Conservation (phyloP, 2,797 vertebrate genomes). For the Smutsia gigantea region DNA sequence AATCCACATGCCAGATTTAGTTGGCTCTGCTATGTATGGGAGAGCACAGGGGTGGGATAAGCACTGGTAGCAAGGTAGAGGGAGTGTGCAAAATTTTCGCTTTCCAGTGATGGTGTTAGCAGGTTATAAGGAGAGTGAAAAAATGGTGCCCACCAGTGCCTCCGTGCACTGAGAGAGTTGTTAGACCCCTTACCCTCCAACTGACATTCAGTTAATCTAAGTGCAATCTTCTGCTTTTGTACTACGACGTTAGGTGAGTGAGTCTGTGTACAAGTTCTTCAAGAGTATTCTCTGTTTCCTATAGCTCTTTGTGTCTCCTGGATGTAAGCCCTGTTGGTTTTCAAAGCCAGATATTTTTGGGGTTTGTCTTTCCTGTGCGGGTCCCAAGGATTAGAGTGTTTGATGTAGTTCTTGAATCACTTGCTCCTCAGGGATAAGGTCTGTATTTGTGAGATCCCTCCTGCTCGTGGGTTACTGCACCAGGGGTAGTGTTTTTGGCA, state of each 20-base stretch:
- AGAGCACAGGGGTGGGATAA: not conserved
- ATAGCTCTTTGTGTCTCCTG: not conserved
- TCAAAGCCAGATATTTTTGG: not conserved
- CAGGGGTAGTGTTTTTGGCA: not conserved
- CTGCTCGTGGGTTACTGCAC: not conserved
- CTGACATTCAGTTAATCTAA: no score
- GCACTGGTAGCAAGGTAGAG: not conserved
- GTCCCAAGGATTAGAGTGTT: not conserved
- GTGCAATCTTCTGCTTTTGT: not conserved
- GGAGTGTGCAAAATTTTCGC: not conserved
- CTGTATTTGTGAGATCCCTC: not conserved
- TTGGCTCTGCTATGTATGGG: not conserved
- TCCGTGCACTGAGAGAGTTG: not conserved
- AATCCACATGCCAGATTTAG: no score
- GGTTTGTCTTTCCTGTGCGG: not conserved
- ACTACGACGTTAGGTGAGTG: not conserved
- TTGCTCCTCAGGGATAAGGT: not conserved
- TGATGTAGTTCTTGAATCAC: not conserved
- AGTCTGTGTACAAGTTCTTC: not conserved
- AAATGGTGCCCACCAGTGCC: not conserved
- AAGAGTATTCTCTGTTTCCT: not conserved
- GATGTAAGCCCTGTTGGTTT: not conserved
- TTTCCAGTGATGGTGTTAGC: not conserved
- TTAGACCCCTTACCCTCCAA: not conserved
- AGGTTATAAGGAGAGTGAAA: not conserved